Conservation (phyloP, 2,888 invertebrate species). For the Coecobrya sp. region DNA sequence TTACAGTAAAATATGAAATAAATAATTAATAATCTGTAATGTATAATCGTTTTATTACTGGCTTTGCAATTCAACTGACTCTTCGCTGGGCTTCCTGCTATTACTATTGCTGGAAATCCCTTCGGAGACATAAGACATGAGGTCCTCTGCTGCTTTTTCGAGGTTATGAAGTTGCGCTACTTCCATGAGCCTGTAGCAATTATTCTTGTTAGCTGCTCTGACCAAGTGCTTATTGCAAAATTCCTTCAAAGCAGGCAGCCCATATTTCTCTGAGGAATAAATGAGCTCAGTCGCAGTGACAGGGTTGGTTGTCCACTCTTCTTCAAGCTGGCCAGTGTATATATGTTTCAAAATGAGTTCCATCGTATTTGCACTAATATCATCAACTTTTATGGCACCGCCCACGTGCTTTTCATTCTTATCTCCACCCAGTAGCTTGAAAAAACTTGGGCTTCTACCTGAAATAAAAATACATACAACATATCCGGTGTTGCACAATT, state of each 20-base stretch:
- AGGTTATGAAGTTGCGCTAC: slow-evolving; percentile 73
- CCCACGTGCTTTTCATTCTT: slow-evolving; percentile 33
- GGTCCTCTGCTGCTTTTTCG: slow-evolving; percentile 67
- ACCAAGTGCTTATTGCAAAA: slow-evolving; percentile 75
- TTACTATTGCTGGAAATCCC: slow-evolving; percentile 67
- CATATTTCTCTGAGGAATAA: slow-evolving; percentile 71
- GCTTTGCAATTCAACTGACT: slow-evolving; percentile 56
- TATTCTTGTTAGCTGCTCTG: slow-evolving; percentile 64
- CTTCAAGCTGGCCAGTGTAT: slow-evolving; percentile 75
- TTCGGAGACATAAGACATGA: slow-evolving; percentile 67
- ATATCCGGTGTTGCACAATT: too few species aligned
- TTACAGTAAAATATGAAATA: slow-evolving; percentile 11
- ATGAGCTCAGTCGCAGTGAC: slow-evolving; percentile 70
- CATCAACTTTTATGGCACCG: slow-evolving; percentile 45
- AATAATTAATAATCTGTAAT: background rate
- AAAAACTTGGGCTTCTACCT: slow-evolving; percentile 68
- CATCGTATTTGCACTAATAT: slow-evolving; percentile 73
- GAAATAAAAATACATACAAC: background rate
- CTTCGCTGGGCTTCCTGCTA: slow-evolving; percentile 64
- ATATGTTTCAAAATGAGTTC: slow-evolving; percentile 68
- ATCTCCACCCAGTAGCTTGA: slow-evolving; percentile 18
- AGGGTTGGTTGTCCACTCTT: slow-evolving; percentile 70
- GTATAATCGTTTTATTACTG: background rate
- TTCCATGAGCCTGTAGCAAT: slow-evolving; percentile 75
- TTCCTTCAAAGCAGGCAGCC: slow-evolving; percentile 65